Evolutionary conservation across 1,140 invertebrate genomes (phyloP).

Genomic region (Lanistes nyassanus): DNA sequence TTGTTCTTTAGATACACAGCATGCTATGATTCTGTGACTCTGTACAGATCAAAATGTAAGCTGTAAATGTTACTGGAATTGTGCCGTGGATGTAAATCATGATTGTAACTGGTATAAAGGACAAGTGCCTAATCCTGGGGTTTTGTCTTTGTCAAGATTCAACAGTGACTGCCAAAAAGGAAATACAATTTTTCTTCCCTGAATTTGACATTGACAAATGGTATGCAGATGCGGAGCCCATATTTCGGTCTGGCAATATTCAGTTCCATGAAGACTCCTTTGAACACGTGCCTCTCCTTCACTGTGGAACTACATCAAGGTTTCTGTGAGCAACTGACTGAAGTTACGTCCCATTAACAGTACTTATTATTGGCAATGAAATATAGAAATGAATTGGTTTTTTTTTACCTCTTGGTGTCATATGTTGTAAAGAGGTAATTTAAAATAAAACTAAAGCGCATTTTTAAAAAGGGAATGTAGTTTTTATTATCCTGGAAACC

Average conservation of each 20-base stretch:
- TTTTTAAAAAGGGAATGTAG: no score
- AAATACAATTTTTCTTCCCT: constrained; percentile 86
- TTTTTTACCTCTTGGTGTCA: no score
- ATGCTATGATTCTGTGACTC: neutral
- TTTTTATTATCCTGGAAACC: no score
- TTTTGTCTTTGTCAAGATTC: constrained; percentile 77
- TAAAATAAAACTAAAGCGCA: no score
- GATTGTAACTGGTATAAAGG: neutral
- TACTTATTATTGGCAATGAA: no score
- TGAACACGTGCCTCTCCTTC: constrained; percentile 24
- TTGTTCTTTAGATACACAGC: neutral
- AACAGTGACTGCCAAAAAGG: constrained; percentile 76
- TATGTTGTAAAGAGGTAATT: no score
- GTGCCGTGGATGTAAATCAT: neutral
- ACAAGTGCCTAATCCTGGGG: constrained; percentile 6
- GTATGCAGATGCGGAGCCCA: constrained; percentile 69
- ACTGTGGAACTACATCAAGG: neutral
- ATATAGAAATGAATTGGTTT: no score
- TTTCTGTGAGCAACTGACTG: neutral
- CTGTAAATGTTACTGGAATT: constrained; percentile 6
- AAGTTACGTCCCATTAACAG: no score
- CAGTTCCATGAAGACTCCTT: constrained; percentile 35
- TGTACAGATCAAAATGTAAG: constrained; percentile 17
- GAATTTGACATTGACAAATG: constrained; percentile 76
- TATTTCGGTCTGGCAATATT: constrained; percentile 36